Evolutionary conservation across 2,888 invertebrate genomes (phyloP).

Genomic region (Melinaea marsaeus): DNA sequence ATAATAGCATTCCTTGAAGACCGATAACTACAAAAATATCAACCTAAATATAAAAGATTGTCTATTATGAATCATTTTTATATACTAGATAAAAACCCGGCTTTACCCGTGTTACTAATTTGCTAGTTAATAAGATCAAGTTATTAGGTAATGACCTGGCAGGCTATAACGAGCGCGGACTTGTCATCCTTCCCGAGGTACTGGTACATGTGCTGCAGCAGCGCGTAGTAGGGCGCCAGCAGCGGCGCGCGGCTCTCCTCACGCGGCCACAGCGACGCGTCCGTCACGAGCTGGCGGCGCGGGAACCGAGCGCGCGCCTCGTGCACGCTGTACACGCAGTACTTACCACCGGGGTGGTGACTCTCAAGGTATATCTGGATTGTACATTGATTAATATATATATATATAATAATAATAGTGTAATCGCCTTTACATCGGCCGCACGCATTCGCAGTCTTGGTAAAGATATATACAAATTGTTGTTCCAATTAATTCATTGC

Average conservation of each 20-base stretch:
- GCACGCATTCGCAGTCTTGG: too few species aligned
- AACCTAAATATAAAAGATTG: too few species aligned
- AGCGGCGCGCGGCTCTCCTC: conserved; percentile 85
- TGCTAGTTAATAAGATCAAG: too few species aligned
- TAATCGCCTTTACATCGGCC: too few species aligned
- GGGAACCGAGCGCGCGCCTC: conserved; percentile 74
- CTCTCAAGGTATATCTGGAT: conserved; percentile 83
- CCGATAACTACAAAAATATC: too few species aligned
- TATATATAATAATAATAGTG: too few species aligned
- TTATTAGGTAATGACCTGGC: conserved; percentile 77
- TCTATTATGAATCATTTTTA: too few species aligned
- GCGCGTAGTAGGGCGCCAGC: conserved; percentile 86
- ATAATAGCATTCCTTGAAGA: too few species aligned
- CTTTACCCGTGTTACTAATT: too few species aligned
- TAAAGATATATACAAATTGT: too few species aligned
- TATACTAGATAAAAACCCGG: too few species aligned
- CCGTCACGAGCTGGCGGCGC: conserved; percentile 78
- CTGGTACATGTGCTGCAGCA: conserved; percentile 92
- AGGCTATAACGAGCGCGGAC: conserved; percentile 90
- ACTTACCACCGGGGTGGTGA: conserved; percentile 84
- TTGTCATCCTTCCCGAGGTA: conserved; percentile 89
- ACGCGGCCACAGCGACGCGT: conserved; percentile 80
- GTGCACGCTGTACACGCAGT: conserved; percentile 92
- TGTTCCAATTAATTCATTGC: background rate
- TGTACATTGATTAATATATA: background rate